Evolutionary conservation across 1,140 invertebrate species (phyloP).

Genomic region (Psilanteris sp.): DNA sequence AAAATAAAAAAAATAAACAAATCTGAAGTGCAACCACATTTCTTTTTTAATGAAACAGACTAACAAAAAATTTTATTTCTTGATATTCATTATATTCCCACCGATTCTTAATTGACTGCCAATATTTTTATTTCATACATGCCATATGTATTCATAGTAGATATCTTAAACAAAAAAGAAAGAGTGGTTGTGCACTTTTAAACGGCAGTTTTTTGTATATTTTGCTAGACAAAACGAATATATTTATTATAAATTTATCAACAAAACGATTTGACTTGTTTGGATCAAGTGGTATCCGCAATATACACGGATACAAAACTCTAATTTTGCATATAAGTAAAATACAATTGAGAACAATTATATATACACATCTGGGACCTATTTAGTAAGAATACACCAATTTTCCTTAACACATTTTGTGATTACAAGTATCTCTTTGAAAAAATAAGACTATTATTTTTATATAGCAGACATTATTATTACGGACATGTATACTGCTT

Average conservation of each 20-base stretch:
- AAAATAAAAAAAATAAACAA: neutral
- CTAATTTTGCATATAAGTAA: slow-evolving; percentile 10
- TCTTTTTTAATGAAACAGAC: neutral
- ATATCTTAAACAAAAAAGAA: slow-evolving; percentile 10
- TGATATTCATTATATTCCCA: slow-evolving; percentile 5
- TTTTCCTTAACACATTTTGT: slow-evolving; percentile 18
- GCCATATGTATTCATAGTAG: no score
- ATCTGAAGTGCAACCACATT: no score
- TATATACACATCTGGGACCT: slow-evolving; percentile 23
- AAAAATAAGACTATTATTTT: slow-evolving; percentile 13
- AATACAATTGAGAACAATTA: slow-evolving; percentile 1
- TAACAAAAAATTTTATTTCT: neutral
- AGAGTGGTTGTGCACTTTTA: slow-evolving; percentile 13
- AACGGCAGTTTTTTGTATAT: slow-evolving; percentile 27
- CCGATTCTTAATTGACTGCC: slow-evolving; percentile 17
- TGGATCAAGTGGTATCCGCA: slow-evolving; percentile 16
- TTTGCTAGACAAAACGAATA: slow-evolving; percentile 24
- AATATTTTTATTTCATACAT: slow-evolving; percentile 6
- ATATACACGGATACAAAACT: slow-evolving; percentile 31
- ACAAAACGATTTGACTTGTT: slow-evolving; percentile 17
- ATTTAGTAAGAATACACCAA: slow-evolving; percentile 46
- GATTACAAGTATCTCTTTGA: slow-evolving; percentile 4
- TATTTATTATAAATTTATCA: slow-evolving; percentile 19
- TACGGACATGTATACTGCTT: slow-evolving; percentile 5
- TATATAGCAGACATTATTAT: slow-evolving; percentile 11